Percentiles rank a stretch among this genome's conserved stretches.
These are phyloP conservation scores for Mallotus villosus DNA, from an alignment of 2,797 vertebrate species.

Conservation along the genomic window DNA sequence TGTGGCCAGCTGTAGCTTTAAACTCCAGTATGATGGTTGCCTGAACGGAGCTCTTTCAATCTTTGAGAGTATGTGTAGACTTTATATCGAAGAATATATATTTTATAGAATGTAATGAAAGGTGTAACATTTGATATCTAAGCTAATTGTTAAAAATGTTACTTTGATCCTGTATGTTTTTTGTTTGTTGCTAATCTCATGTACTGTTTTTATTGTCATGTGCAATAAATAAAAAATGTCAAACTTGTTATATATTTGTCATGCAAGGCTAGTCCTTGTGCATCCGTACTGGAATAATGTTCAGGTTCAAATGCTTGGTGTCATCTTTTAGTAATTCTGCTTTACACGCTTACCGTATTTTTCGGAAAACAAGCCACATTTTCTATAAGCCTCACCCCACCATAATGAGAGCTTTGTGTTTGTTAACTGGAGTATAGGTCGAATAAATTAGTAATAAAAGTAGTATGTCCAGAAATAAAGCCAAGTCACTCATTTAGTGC, in stretches of 20 bases:
- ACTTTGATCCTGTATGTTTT: neutral
- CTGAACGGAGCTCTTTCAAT: neutral
- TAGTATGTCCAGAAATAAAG: too few relatives aligned
- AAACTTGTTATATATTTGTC: neutral
- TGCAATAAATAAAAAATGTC: constrained; percentile 48
- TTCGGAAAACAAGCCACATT: too few relatives aligned
- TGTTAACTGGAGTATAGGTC: too few relatives aligned
- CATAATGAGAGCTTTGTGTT: too few relatives aligned
- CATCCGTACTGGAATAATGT: too few relatives aligned
- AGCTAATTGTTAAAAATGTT: constrained; percentile 22
- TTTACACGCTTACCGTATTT: too few relatives aligned
- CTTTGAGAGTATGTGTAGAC: constrained; percentile 27
- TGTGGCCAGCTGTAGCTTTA: neutral
- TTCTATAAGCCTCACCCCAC: too few relatives aligned
- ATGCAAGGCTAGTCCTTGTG: too few relatives aligned
- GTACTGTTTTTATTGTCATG: constrained; percentile 35
- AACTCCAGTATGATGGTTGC: constrained; percentile 7
- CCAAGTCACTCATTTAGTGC: too few relatives aligned
- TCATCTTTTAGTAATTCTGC: too few relatives aligned
- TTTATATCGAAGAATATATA: constrained; percentile 43
- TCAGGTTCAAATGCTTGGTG: too few relatives aligned
- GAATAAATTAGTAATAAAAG: too few relatives aligned
- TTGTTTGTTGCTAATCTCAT: constrained; percentile 17
- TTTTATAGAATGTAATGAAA: constrained; percentile 47
- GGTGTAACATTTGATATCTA: constrained; percentile 45